Evolutionary conservation across 2,888 invertebrate genomes (phyloP).

Genomic region (Coelogynopora nodosa): DNA sequence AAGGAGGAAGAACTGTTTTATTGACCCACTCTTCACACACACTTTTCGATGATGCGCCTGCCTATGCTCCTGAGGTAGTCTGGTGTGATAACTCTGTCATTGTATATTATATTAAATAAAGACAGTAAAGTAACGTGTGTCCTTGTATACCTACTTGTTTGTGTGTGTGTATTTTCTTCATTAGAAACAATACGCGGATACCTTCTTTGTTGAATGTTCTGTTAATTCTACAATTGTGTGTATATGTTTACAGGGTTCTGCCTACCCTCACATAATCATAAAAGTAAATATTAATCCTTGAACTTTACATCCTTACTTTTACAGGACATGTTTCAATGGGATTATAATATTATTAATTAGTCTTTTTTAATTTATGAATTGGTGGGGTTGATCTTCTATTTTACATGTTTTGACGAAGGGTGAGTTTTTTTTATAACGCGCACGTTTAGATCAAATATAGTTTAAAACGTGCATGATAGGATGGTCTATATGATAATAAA

Average conservation of each 20-base stretch:
- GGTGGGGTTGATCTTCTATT: no score
- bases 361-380: no score
- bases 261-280: conserved; percentile 16
- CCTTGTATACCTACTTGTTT: conserved; percentile 2
- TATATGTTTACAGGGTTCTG: conserved; percentile 23
- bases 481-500: no score
- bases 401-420: no score
- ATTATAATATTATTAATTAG: no score
- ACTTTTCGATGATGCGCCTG: not conserved
- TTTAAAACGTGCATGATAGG: no score
- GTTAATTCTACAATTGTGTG: conserved; percentile 31
- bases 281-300: conserved; percentile 27
- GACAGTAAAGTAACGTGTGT: not conserved
- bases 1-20: conserved; percentile 3
- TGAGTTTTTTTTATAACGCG: no score
- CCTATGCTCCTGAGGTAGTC: no score
- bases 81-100: conserved; percentile 28
- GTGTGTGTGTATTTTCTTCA: not conserved
- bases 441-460: no score
- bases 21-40: not conserved
- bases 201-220: conserved; percentile 14
- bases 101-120: conserved; percentile 18
- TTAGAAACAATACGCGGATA: not conserved
- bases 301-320: not conserved
- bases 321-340: no score